These are phyloP conservation scores for Eufriesea mexicana DNA, from an alignment of 1,140 invertebrate genomes.

Conservation along the genomic window DNA sequence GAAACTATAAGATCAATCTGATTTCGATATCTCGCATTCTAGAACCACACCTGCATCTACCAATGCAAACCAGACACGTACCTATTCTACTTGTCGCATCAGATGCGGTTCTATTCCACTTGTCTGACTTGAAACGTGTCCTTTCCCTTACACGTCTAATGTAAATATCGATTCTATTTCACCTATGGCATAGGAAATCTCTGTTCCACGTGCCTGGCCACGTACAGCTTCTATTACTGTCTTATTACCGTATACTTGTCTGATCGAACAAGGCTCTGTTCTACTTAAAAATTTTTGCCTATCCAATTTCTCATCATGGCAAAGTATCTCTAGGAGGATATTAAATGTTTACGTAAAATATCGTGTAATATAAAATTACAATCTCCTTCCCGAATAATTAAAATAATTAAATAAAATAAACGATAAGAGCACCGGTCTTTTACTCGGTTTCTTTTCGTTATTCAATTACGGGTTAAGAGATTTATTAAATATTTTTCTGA, in stretches of 20 bases:
- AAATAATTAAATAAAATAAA: too few species aligned
- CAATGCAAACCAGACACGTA: conserved; percentile 1
- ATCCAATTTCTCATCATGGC: background rate
- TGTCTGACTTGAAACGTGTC: background rate
- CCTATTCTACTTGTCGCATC: background rate
- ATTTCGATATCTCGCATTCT: too few species aligned
- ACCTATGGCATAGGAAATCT: background rate
- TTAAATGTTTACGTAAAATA: background rate
- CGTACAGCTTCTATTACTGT: background rate
- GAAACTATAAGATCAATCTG: background rate
- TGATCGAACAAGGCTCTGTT: background rate
- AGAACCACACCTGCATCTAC: background rate
- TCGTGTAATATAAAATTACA: too few species aligned
- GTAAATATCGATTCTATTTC: background rate
- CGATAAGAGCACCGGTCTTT: too few species aligned
- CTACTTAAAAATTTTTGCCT: background rate
- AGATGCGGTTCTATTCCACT: background rate
- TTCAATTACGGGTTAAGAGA: background rate
- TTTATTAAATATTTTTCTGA: background rate
- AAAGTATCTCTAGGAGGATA: background rate
- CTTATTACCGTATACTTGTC: too few species aligned
- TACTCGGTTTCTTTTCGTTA: background rate
- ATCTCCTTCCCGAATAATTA: too few species aligned
- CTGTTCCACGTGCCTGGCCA: background rate
- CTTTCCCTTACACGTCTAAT: background rate